Base-by-base conservation (phyloP, 2,113 vertebrate genomes). In the Lepisosteus oculatus region DNA sequence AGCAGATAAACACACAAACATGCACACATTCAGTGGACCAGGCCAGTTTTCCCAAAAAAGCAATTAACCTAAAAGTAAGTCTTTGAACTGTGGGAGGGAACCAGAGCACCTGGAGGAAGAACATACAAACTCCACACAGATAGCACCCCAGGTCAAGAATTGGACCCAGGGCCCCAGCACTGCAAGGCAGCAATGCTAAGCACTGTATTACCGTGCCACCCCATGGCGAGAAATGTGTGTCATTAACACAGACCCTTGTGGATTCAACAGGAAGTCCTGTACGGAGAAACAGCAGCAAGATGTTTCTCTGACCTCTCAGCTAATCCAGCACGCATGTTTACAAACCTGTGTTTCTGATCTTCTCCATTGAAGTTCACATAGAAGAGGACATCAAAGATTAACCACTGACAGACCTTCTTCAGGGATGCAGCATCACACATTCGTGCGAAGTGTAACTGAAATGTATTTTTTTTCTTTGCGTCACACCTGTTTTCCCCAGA, bases 381-480 rank as follows among this genome's bases (percentile, higher is more conserved):
- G 85, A 79, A 81, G 83, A 87, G 75, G 68, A 78, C 73, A 69
- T 74, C 72, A 82, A 77, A 77, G 78, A 62, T 83, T 82, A 59
- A 59, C 5, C 2, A 8, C 3, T 80, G 77, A 73, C 79, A 71
- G 82, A 85, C 72, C 74, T 67, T 70, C 70, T 68, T 67, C 66
- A 72, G 72, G 61, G 77, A 65, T 51, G 47, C 47, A 51, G 9
- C 47, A 51, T 51, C 47, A 51, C 47, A 76, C 81, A 84, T 84
- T 85, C 80, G 71, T 68, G 68, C 73, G 79, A 75, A 84, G 81
- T 77, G 79, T 74, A 74, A 74, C 70, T 45, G 77, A 79, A 82
- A 80, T 76, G 72, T 72, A 76, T 78, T 79, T 77, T 74, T 70
- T 72, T 65, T 72, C 79, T 61, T 11, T 43, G n/a, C 54, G 13